Conservation (phyloP, 2,888 invertebrate species). For the Heliconius ismenius region DNA sequence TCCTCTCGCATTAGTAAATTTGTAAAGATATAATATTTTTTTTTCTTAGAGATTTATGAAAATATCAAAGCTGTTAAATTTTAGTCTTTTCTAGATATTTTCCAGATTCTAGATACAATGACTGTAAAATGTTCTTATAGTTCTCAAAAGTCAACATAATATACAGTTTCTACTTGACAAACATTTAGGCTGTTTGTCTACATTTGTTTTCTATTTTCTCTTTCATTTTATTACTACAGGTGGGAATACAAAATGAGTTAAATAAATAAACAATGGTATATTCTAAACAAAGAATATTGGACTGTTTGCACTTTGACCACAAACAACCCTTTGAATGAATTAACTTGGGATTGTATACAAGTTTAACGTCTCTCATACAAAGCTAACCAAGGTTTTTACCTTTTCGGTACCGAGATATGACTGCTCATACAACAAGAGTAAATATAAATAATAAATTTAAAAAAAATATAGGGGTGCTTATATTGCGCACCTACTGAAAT, state of each 20-base stretch:
- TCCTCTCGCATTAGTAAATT: no score
- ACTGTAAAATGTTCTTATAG: neutral
- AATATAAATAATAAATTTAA: neutral
- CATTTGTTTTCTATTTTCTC: neutral
- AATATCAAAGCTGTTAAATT: no score
- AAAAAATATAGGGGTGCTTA: neutral
- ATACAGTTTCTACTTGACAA: neutral
- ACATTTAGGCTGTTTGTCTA: neutral
- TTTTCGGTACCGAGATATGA: constrained; percentile 2
- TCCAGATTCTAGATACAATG: no score
- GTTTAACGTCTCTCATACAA: constrained; percentile 22
- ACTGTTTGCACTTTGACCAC: constrained; percentile 38
- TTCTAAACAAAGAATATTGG: constrained; percentile 37
- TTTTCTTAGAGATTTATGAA: no score
- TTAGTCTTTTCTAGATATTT: no score
- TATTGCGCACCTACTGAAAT: no score
- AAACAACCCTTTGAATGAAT: constrained; percentile 42
- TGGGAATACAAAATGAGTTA: constrained; percentile 22
- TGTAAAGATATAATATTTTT: no score
- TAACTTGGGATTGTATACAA: constrained; percentile 33
- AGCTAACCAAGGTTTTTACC: constrained; percentile 33
- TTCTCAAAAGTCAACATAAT: neutral
- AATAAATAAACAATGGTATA: constrained; percentile 29
- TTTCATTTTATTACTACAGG: constrained; percentile 8
- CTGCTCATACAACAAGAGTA: constrained; percentile 15